Base-by-base conservation (phyloP, 2,113 vertebrate species). In the Himantopus leucocephalus region DNA sequence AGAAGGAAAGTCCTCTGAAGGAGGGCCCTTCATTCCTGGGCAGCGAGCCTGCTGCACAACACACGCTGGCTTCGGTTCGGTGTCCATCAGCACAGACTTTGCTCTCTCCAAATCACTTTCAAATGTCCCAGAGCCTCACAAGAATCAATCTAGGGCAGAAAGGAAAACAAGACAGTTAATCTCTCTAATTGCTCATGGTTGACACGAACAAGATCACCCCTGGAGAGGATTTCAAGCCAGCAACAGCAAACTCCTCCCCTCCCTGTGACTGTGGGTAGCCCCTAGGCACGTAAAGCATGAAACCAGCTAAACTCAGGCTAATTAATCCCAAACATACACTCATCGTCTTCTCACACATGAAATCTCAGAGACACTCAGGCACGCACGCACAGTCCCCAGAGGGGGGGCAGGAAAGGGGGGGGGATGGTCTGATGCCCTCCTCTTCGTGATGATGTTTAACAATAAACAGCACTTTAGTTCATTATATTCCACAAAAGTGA, bases 81-180 rank as follows among this genome's bases (percentile, higher is more conserved):
- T 98, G 97, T 98, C 99, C 98, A 99, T 98, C 89, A 94, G 89
- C 96, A 96, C 97, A 98, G 97, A 97, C 95, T 98, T 11, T 53
- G 83, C 86, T 97, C 97, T 95, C 95, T 98, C 98, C 98, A 98
- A 98, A 82, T 37, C 94, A 85, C 96, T 96, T 95, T 90, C 92
- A 27, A 96, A 84, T 3, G 87, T 94, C 94, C 94, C 95, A 91
- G 85, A 93, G 88, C 85, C 87, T 94, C 96, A 48, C 96, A 88
- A 95, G 96, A 96, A 66, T 32, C 94, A 95, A 94, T 91, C 96
- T 98, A 96, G 92, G 87, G 68, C 97, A 97, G 88, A 90, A 96
- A 95, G 53, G 92, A 93, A 97, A 96, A 94, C 92, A 91, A 88
- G 93, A 91, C 79, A 94, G 83, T 97, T 96, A 97, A 93, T 96